Percentiles rank a stretch among this genome's conserved stretches.
phyloP scores from a whole-genome alignment of 2,888 invertebrate genomes.

The Eudemis profundana region DNA sequence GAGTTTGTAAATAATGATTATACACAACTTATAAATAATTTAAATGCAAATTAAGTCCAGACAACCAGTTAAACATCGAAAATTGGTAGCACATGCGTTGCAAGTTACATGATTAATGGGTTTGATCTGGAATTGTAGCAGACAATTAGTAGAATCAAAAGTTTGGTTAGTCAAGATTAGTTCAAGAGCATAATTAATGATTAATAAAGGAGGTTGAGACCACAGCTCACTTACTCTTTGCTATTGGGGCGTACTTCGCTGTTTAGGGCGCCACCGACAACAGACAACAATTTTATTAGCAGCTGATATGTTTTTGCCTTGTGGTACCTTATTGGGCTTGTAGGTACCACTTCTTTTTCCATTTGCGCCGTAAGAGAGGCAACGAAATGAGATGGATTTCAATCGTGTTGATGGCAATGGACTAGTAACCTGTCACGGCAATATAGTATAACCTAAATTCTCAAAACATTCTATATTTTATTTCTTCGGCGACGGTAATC shows the following conservation, averaged over 20 bases:
- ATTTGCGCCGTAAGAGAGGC: no score
- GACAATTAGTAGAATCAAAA: conserved; percentile 75
- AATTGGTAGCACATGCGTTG: conserved; percentile 66
- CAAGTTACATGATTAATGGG: conserved; percentile 60
- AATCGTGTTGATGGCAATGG: neutral
- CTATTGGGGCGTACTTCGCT: conserved; percentile 82
- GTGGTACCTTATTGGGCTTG: neutral
- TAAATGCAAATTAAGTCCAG: conserved; percentile 55
- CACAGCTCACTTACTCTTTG: conserved; percentile 85
- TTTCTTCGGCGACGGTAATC: neutral
- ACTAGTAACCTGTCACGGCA: neutral
- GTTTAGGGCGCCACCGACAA: conserved; percentile 85
- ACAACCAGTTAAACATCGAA: conserved; percentile 26
- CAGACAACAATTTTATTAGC: conserved; percentile 81
- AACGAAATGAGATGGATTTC: neutral
- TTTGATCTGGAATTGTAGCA: conserved; percentile 68
- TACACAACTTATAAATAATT: conserved; percentile 42
- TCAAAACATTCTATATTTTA: neutral
- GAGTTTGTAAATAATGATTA: conserved; percentile 46
- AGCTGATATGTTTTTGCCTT: conserved; percentile 33
- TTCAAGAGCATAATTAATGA: conserved; percentile 66
- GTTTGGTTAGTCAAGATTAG: conserved; percentile 80
- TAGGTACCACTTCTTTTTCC: conserved; percentile 1
- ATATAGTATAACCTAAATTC: neutral
- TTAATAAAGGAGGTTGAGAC: conserved; percentile 80